phyloP scores from a whole-genome alignment of 2,797 vertebrate genomes.

The Tangara arthus region DNA sequence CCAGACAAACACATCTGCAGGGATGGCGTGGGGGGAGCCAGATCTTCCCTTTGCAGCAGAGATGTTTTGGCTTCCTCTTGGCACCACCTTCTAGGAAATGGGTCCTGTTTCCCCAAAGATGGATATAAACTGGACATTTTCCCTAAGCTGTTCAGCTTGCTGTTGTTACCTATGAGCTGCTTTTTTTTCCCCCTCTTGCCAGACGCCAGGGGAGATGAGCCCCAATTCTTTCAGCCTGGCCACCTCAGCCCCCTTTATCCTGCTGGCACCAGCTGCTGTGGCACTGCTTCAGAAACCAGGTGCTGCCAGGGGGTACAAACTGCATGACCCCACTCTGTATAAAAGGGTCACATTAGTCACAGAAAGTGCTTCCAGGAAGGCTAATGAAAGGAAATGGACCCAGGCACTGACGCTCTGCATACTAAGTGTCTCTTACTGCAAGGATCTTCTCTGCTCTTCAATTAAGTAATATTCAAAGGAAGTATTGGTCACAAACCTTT shows the following conservation, averaged over 20 bases:
- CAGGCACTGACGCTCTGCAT: neutral
- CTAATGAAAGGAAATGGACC: slow-evolving; percentile 29
- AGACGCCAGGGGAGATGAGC: neutral
- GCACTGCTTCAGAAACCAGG: neutral
- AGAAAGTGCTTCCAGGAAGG: slow-evolving; percentile 12
- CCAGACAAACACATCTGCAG: neutral
- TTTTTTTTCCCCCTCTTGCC: rapidly evolving
- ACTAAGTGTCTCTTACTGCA: neutral
- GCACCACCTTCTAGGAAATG: neutral
- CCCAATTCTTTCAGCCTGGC: neutral
- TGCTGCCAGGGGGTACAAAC: neutral
- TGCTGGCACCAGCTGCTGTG: neutral
- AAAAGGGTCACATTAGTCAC: neutral
- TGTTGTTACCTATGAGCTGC: neutral
- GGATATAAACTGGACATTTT: neutral
- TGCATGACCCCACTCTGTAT: neutral
- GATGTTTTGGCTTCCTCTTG: neutral
- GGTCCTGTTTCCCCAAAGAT: neutral
- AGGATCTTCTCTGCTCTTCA: neutral
- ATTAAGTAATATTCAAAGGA: slow-evolving; percentile 12
- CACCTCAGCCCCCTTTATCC: neutral
- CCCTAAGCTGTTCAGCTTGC: neutral
- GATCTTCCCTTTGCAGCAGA: neutral
- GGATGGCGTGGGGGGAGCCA: neutral
- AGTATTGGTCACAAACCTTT: neutral